Percentiles rank a stretch among this genome's conserved stretches.
These are phyloP conservation scores for Xestia xanthographa DNA, from an alignment of 2,888 invertebrate species.

Conservation along the genomic window DNA sequence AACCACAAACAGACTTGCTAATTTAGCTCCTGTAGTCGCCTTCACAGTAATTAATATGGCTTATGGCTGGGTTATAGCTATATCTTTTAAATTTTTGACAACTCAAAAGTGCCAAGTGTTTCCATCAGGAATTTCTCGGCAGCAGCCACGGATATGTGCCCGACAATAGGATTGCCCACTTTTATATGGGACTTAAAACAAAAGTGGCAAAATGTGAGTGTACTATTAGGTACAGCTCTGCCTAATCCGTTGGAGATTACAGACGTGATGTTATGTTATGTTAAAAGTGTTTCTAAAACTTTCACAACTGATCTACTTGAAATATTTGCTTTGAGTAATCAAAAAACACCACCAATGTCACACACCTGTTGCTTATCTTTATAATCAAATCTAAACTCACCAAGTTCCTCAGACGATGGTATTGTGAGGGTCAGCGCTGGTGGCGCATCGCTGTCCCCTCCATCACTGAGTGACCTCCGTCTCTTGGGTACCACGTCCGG, in stretches of 20 bases:
- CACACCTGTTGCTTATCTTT: background rate
- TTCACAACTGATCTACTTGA: background rate
- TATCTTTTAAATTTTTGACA: background rate
- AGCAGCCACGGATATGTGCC: too few relatives aligned
- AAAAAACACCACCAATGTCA: background rate
- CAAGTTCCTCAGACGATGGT: constrained; percentile 91
- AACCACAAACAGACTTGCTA: too few relatives aligned
- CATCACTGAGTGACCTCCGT: constrained; percentile 86
- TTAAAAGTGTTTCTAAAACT: background rate
- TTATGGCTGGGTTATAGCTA: background rate
- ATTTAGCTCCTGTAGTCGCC: too few relatives aligned
- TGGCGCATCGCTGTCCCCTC: constrained; percentile 87
- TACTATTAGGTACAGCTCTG: too few relatives aligned
- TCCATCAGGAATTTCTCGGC: too few relatives aligned
- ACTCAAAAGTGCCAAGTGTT: too few relatives aligned
- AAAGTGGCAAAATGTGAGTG: too few relatives aligned
- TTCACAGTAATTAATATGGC: too few relatives aligned
- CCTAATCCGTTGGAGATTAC: too few relatives aligned
- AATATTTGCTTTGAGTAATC: background rate
- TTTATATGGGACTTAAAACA: too few relatives aligned
- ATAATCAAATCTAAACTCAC: constrained; percentile 69
- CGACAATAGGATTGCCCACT: too few relatives aligned
- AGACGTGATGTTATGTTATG: too few relatives aligned
- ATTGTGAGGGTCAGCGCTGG: constrained; percentile 90
- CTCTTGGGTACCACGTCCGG: constrained; percentile 83